A percentile compares a stretch with the other conserved stretches of the same genome.
These are phyloP conservation scores for Cathartes aura DNA, from an alignment of 2,113 vertebrate genomes.

Conservation along the genomic window DNA sequence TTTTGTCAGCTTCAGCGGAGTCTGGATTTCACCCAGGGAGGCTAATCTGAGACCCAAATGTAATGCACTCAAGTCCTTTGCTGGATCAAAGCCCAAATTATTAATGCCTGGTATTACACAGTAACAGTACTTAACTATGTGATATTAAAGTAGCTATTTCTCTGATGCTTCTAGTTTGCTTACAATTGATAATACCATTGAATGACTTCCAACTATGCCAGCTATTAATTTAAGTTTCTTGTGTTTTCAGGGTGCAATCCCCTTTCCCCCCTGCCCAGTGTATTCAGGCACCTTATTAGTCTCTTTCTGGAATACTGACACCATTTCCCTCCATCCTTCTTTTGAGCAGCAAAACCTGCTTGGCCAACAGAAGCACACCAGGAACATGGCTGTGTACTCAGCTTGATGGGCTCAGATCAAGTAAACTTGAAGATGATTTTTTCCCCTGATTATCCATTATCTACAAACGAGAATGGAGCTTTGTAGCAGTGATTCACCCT, in stretches of 20 bases:
- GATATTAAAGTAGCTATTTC: background rate
- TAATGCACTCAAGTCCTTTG: background rate
- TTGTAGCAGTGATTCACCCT: background rate
- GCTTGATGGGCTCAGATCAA: background rate
- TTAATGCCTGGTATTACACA: background rate
- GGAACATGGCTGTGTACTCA: fast-evolving
- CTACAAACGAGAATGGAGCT: fast-evolving
- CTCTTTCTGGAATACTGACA: background rate
- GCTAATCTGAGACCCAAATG: background rate
- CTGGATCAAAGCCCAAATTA: background rate
- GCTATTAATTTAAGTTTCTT: background rate
- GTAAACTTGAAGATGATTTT: background rate
- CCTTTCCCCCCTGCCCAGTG: background rate
- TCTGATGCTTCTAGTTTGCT: background rate
- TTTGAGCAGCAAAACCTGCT: background rate
- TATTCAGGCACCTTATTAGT: background rate
- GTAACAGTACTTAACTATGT: background rate
- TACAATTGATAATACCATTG: background rate
- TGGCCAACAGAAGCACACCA: background rate
- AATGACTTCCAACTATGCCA: background rate
- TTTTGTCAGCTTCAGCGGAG: background rate
- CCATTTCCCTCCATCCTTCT: background rate
- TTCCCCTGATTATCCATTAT: background rate
- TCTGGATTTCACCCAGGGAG: background rate
- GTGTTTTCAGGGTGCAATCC: background rate